Evolutionary conservation across 2,888 invertebrate species (phyloP).

Genomic region (Andrena marginata): DNA sequence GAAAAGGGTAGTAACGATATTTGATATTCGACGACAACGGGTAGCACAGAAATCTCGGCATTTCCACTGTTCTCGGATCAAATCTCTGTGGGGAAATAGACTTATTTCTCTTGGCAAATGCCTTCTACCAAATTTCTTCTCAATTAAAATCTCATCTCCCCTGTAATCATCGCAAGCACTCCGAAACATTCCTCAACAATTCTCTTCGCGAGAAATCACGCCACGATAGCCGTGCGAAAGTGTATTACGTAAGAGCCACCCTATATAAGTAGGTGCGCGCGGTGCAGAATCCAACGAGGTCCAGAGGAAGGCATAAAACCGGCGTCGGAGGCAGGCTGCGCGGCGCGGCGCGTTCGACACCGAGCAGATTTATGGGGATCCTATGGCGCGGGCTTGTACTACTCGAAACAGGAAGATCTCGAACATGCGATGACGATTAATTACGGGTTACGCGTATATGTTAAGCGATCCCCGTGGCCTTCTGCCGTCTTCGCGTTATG

Average conservation of each 20-base stretch:
- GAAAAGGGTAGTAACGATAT: not conserved
- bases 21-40: not conserved
- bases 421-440: slow-evolving; percentile 72
- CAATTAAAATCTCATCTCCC: not conserved
- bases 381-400: slow-evolving; percentile 62
- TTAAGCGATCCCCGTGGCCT: slow-evolving; percentile 47
- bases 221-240: not conserved
- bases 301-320: slow-evolving; percentile 46
- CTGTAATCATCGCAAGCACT: not conserved
- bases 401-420: slow-evolving; percentile 71
- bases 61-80: not conserved
- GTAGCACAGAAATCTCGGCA: not conserved
- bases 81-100: not conserved
- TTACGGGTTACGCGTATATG: slow-evolving; percentile 66
- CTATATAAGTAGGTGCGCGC: slow-evolving; percentile 40
- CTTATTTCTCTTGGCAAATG: not conserved
- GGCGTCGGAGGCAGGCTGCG: slow-evolving; percentile 26
- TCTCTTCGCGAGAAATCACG: not conserved
- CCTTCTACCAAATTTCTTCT: not conserved
- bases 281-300: slow-evolving; percentile 20
- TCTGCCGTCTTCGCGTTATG: slow-evolving; percentile 20
- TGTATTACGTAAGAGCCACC: slow-evolving; percentile 32
- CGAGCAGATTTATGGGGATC: slow-evolving; percentile 66
- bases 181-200: not conserved
- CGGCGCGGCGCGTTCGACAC: slow-evolving; percentile 58